Base-by-base conservation (phyloP, 2,888 invertebrate species). In the Mimas tiliae region DNA sequence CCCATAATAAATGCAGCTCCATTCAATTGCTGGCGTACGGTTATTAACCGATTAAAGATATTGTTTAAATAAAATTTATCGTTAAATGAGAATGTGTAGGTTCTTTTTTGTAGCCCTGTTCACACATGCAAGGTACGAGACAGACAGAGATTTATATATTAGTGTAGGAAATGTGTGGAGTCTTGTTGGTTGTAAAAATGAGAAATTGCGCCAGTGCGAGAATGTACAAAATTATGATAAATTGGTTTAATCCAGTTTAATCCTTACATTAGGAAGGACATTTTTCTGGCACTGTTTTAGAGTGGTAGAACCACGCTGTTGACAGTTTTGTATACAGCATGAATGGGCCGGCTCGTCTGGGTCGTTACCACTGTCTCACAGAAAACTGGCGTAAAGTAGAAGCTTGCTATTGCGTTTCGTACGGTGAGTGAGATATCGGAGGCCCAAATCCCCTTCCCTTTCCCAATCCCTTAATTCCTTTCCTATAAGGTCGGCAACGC, bases 41-140 rank as follows among this genome's bases (percentile, higher is more conserved):
- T 74, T 74, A 76, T 76, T 76, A 76, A 76, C 74, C 72, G 76
- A 76, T 76, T 71, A 68, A 62, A 73, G 75, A 76, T 76, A 74
- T 50, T 45, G 62, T 62, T 64, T 51, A 66, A 66, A 66, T 62
- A 62, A 66, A 62, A 66, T 66, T 66, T 66, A 66, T 66, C 62
- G 62, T 62, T 66, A 62, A 50, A 65, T 50, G 52, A 65, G 42
- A 66, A 62, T 51, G 53, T 47, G 53, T 16, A 34, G 53, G 58
- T 12, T 42, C 19, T 58, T 58, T 27, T 58, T 38, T 58, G 42
- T 42, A 42, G 7, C 38, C 38, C 6, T 53, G 38, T 58, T 58
- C 55, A 58, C 58, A 58, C 58, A 58, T 58, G 38, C 12, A 58
- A 11, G 58, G 58, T 14, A 50, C 50, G n/a, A 48, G 48, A 16